A percentile compares a stretch with the other conserved stretches of the same genome.
Evolutionary conservation across 2,888 invertebrate species (phyloP).

Genomic region (Amphimallon solstitiale): DNA sequence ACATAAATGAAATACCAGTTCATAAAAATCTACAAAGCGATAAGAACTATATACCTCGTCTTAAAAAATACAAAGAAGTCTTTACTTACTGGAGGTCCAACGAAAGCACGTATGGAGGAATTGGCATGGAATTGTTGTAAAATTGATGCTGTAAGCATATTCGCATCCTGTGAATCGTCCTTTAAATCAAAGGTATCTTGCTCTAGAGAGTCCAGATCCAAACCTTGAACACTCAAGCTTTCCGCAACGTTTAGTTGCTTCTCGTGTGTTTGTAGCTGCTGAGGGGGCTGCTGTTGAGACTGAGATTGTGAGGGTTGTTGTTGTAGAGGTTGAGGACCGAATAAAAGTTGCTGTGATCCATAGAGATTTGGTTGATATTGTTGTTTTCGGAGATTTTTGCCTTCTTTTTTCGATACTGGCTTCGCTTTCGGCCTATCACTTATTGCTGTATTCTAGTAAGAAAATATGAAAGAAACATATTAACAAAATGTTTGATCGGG

Average conservation of each 20-base stretch:
- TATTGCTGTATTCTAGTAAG: constrained; percentile 74
- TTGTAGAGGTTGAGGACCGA: constrained; percentile 58
- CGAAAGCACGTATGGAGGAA: constrained; percentile 55
- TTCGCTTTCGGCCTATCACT: constrained; percentile 88
- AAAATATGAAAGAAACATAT: constrained; percentile 11
- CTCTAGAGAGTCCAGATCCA: constrained; percentile 57
- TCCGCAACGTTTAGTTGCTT: constrained; percentile 53
- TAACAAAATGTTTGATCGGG: neutral
- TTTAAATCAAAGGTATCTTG: constrained; percentile 56
- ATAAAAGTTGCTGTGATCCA: constrained; percentile 60
- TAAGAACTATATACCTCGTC: too few species aligned
- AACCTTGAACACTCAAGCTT: constrained; percentile 55
- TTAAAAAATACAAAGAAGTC: too few species aligned
- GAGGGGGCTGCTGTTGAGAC: constrained; percentile 62
- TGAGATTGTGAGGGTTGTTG: constrained; percentile 67
- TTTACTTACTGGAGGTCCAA: constrained; percentile 53
- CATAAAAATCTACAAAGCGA: neutral
- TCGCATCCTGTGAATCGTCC: constrained; percentile 56
- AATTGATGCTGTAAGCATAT: constrained; percentile 58
- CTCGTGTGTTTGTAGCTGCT: constrained; percentile 45
- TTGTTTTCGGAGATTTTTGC: constrained; percentile 76
- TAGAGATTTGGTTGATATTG: constrained; percentile 60
- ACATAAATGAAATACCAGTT: too few species aligned
- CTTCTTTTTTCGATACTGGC: constrained; percentile 82
- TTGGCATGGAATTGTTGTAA: constrained; percentile 60